Conservation (phyloP, 2,888 invertebrate genomes). For the Keiferia lycopersicella region DNA sequence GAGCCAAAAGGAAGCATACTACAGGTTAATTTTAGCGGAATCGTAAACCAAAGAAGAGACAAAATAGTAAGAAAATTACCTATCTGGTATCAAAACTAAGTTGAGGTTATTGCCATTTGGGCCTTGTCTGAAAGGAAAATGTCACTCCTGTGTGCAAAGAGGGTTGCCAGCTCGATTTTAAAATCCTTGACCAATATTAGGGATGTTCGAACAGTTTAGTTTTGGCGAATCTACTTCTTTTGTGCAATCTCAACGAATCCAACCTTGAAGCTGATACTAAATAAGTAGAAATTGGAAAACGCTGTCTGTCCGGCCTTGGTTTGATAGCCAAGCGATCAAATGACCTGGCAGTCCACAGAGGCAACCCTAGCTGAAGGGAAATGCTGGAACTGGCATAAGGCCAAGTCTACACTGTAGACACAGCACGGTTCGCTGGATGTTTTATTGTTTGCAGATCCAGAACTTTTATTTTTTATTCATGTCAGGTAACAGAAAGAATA, state of each 20-base stretch:
- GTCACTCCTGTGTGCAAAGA: slow-evolving; percentile 34
- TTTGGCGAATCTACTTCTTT: too few species aligned
- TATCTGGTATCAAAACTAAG: slow-evolving; percentile 47
- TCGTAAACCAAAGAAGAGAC: neutral
- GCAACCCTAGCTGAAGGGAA: slow-evolving; percentile 60
- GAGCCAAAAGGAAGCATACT: too few species aligned
- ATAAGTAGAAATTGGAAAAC: too few species aligned
- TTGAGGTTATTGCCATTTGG: slow-evolving; percentile 69
- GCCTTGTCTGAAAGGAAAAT: slow-evolving; percentile 61
- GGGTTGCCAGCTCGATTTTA: too few species aligned
- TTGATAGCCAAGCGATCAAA: too few species aligned
- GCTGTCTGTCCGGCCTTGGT: too few species aligned
- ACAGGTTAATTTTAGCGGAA: neutral
- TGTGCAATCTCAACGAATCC: too few species aligned
- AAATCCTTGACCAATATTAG: too few species aligned
- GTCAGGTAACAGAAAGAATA: slow-evolving; percentile 48
- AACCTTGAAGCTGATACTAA: too few species aligned
- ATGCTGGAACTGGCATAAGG: slow-evolving; percentile 56
- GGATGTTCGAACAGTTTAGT: too few species aligned
- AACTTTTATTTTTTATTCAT: slow-evolving; percentile 66
- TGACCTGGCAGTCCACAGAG: too few species aligned
- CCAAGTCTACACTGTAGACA: slow-evolving; percentile 51
- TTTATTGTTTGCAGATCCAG: slow-evolving; percentile 64
- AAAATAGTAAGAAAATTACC: neutral
- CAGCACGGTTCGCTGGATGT: slow-evolving; percentile 37